These are phyloP conservation scores for Aplysina aerophoba DNA, from an alignment of 37 sponge, comb jelly and placozoan genomes.

Conservation along the genomic window DNA sequence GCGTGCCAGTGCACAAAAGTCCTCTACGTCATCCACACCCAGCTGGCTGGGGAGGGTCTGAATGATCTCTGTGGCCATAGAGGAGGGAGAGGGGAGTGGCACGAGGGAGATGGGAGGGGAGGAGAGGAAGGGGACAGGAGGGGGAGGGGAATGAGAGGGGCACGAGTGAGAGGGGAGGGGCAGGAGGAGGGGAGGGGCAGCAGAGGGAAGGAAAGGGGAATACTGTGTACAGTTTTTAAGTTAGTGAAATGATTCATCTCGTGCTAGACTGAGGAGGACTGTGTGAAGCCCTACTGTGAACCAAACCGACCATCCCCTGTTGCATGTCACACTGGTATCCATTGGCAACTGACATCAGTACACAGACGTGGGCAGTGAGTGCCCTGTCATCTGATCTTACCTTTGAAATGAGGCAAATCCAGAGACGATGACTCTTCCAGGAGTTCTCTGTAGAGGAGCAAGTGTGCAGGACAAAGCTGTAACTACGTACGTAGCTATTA, in stretches of 20 bases:
- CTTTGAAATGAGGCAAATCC: too few species aligned
- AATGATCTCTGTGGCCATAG: constrained; percentile 41
- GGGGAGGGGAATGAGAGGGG: neutral
- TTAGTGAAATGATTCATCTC: too few species aligned
- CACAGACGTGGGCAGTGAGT: neutral
- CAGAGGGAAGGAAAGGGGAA: neutral
- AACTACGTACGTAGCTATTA: too few species aligned
- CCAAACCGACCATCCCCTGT: too few species aligned
- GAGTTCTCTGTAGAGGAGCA: constrained; percentile 27
- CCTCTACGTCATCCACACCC: constrained; percentile 75
- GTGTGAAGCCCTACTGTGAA: too few species aligned
- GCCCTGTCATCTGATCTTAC: too few species aligned
- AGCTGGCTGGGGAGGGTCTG: constrained; percentile 74
- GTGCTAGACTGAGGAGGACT: too few species aligned
- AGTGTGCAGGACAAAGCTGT: neutral
- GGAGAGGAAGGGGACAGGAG: neutral
- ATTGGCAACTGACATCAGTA: too few species aligned
- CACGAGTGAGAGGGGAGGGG: neutral
- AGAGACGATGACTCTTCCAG: constrained; percentile 8
- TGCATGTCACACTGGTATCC: too few species aligned
- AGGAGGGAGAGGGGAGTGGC: neutral
- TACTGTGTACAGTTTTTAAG: too few species aligned
- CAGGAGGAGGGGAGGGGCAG: neutral
- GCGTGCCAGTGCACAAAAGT: constrained; percentile 86
- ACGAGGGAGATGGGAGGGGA: too few species aligned